Evolutionary conservation across 2,888 invertebrate species (phyloP), one percentile per base, ranked within the genome.

Genomic region (Chrysolina oricalcia): DNA sequence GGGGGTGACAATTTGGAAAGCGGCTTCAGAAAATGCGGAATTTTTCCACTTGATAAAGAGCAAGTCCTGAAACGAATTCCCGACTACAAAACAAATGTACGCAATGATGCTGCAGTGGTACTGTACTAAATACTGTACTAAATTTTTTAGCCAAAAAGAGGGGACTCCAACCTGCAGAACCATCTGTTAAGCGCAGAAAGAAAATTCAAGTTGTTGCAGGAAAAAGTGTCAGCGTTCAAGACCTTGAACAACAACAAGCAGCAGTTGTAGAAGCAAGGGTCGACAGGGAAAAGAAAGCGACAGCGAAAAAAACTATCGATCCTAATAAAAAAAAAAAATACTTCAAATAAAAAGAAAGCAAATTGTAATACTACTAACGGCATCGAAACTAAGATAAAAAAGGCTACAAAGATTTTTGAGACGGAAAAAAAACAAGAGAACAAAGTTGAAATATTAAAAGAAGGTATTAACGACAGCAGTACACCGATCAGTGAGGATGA

Each of bases 121-220:
- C 10, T 35, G 63, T 63, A 17, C 23, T 23, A 3, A 13, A 48
- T 48, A 48, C 48, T 48, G n/a, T 48, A 10, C 48, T 63, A 17
- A 63, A 63, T 63, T 63, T 63, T 27, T 40, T 63, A 40, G 11
- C 63, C 27, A 35, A 63, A 40, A 63, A 63, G 63, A 63, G 23
- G 40, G 63, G 63, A 63, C 21, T 63, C 27, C 63, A 63, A 63
- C 21, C 23, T 40, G 21, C 27, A 63, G 63, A 27, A 63, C n/a
- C 3, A 35, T 35, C 35, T 27, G 63, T 63, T n/a, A 63, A 63
- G n/a, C n/a, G 63, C 63, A 63, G 63, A 63, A 35, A 63, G n/a
- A 27, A 63, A 40, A 63, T 63, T 48, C 48, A 48, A 48, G 48
- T 63, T 48, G 48, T 48, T 48, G 48, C 48, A 48, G 48, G 48